These are phyloP conservation scores for Clistopyga incitator DNA, from an alignment of 2,888 invertebrate species.

Conservation along the genomic window DNA sequence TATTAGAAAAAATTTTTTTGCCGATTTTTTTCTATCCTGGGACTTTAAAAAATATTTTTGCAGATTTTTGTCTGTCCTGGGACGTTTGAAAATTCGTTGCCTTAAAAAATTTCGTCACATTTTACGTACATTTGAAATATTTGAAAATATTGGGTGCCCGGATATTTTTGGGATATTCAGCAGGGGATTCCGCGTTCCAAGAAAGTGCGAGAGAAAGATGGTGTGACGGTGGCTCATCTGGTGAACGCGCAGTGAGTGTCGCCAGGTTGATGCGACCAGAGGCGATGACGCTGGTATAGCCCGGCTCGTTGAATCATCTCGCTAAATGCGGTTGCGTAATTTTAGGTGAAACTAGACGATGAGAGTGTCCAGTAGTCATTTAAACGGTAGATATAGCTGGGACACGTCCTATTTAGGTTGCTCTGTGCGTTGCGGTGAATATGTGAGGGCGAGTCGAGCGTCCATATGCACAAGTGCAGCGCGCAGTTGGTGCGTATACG, in stretches of 20 bases:
- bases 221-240: background rate
- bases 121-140: too few relatives aligned
- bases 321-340: constrained; percentile 81
- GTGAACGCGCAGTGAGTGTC: background rate
- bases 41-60: too few relatives aligned
- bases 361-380: constrained; percentile 71
- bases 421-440: constrained; percentile 26
- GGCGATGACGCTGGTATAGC: constrained; percentile 28
- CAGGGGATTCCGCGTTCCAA: too few relatives aligned
- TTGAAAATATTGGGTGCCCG: too few relatives aligned
- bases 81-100: too few relatives aligned
- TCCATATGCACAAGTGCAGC: constrained; percentile 22
- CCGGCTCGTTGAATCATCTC: constrained; percentile 77
- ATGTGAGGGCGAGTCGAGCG: constrained; percentile 6
- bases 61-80: too few relatives aligned
- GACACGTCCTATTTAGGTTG: constrained; percentile 69
- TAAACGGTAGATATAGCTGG: constrained; percentile 64
- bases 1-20: too few relatives aligned
- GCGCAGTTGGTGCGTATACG: background rate
- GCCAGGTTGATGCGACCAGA: background rate
- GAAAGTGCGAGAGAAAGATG: background rate
- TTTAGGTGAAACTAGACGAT: constrained; percentile 75
- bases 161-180: too few relatives aligned
- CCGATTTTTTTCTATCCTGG: too few relatives aligned
- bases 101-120: too few relatives aligned